Conservation (phyloP, 2,888 invertebrate genomes). For the Tanypteryx hageni region DNA sequence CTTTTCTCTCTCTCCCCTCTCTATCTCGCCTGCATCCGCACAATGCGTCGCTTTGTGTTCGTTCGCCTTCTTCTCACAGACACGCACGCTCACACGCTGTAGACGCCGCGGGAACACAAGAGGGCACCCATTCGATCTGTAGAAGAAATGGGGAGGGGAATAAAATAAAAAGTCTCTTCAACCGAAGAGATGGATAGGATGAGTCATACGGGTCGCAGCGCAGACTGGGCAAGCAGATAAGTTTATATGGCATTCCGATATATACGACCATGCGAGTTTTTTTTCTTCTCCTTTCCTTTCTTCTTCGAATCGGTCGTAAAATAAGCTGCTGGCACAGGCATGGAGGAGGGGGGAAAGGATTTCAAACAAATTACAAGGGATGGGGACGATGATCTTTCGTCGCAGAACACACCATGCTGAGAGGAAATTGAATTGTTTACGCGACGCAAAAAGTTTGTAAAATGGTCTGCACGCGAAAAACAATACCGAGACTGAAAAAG, state of each 20-base stretch:
- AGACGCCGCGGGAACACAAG: too few species aligned
- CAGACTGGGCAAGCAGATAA: neutral
- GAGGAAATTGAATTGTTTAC: neutral
- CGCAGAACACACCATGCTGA: neutral
- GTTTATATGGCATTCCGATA: slow-evolving; percentile 15
- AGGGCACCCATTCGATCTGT: slow-evolving; percentile 9
- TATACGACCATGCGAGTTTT: neutral
- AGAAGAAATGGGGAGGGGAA: neutral
- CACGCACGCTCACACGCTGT: neutral
- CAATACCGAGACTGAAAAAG: neutral
- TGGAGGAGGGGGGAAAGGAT: neutral
- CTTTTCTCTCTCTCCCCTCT: neutral
- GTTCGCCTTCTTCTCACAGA: neutral
- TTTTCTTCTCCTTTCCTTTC: neutral
- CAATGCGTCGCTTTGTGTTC: slow-evolving; percentile 3
- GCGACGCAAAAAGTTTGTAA: neutral
- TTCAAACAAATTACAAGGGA: neutral
- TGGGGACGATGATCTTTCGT: neutral
- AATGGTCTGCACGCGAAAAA: neutral
- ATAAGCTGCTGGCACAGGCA: neutral
- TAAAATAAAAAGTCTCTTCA: neutral
- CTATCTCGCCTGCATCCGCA: neutral
- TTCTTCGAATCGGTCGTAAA: neutral
- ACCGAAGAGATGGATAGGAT: neutral
- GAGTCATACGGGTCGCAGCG: neutral